Base-by-base conservation (phyloP, 64 coral and sea anemone genomes). In the Pocillopora damicornis region DNA sequence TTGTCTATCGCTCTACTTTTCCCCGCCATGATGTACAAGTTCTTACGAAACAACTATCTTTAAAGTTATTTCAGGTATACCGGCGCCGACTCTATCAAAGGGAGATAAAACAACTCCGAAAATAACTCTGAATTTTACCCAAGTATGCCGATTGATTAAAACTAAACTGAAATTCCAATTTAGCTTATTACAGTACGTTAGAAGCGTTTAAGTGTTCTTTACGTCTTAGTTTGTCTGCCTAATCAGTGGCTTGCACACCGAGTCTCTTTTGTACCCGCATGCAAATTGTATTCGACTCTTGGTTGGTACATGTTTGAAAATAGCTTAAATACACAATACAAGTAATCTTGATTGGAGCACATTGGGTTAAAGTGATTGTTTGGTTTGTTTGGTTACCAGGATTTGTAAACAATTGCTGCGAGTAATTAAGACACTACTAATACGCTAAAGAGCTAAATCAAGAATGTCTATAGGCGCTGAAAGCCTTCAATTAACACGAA, bases 1-100 rank as follows among this genome's bases (percentile, higher is more conserved):
- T 76, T 84, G 45, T 92, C 90, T 36, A 63, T 87, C 9, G 37
- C 90, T 60, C 51, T 59, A 34, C 90, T 60, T 45, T 86, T 87
- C 42, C 73, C 58, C 45, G 84, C 51, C 73, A 74, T 63, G 5
- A 0, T 88, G 87, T 78, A 8, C 30, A 15, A 56, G 16, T 18
- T 13, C 37, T 85, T 8, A 67, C 15, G 5, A 8, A 2, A 18
- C 17, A 20, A 17, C 22, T 67, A 71, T 4, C 20, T 30, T 23
- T 23, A 23, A 71, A 23, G 67, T 23, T 71, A 23, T 71, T 71
- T 23, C n/a, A 20, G 22, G 20, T 71, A 71, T 9, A 11, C 67
- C 20, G 20, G 9, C 16, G 17, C 16, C 67, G 22, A 23, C 20
- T 23, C 20, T 7, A 23, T 20, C 67, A 71, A 71, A 11, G 22